Conservation (phyloP, 2,888 invertebrate species). For the Cheilosia variabilis region DNA sequence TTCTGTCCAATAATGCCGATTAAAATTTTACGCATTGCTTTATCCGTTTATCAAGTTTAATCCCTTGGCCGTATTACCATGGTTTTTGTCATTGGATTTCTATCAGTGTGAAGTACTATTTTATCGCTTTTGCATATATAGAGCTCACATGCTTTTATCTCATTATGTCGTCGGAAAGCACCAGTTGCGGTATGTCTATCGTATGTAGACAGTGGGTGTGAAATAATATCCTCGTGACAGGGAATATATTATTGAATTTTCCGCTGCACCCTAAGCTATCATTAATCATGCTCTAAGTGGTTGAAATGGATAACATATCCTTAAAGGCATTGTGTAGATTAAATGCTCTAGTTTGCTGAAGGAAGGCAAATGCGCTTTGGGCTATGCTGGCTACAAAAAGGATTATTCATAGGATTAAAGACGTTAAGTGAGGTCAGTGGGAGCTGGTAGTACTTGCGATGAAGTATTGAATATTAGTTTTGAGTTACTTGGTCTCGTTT, state of each 20-base stretch:
- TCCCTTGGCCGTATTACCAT: not conserved
- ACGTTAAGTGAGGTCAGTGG: not conserved
- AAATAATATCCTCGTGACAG: constrained; percentile 34
- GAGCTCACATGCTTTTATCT: not conserved
- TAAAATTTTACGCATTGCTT: not conserved
- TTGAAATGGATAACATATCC: constrained; percentile 6
- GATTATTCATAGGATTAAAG: not conserved
- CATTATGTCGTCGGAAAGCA: constrained; percentile 7
- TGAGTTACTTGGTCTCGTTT: no score
- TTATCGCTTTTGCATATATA: not conserved
- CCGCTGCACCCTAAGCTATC: constrained; percentile 28
- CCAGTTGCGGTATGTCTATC: constrained; percentile 14
- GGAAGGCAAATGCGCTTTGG: not conserved
- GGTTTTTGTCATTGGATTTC: not conserved
- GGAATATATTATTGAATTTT: constrained; percentile 45
- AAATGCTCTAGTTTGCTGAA: not conserved
- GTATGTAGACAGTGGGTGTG: not conserved
- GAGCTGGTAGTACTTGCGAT: no score
- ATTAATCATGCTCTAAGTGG: constrained; percentile 41
- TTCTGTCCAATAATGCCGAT: not conserved
- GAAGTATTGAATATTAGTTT: no score
- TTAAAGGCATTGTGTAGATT: not conserved
- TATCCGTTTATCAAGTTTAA: constrained; percentile 1
- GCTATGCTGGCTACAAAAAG: not conserved
- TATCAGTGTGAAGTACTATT: not conserved